Conservation (phyloP, 2,888 invertebrate species). For the Ophion slaviceki region DNA sequence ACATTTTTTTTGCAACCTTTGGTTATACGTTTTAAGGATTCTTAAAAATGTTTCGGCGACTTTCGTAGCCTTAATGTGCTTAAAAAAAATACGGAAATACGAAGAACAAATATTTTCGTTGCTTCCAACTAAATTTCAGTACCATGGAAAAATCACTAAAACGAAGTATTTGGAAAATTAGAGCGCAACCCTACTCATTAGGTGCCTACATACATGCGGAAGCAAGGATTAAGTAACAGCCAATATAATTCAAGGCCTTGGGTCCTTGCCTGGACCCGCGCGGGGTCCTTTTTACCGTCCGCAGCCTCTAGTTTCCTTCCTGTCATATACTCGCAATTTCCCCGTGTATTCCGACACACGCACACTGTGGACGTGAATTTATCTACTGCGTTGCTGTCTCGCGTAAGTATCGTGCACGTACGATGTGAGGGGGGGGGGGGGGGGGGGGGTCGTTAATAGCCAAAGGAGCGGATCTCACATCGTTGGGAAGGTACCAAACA, state of each 20-base stretch:
- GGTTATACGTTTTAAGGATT: too few species aligned
- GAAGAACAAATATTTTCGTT: too few species aligned
- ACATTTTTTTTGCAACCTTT: too few species aligned
- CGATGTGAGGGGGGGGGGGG: background rate
- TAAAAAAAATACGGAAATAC: too few species aligned
- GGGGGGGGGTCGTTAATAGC: background rate
- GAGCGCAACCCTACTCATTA: background rate
- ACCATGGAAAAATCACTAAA: too few species aligned
- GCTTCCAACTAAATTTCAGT: too few species aligned
- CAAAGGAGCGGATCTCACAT: background rate
- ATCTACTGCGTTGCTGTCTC: conserved; percentile 39
- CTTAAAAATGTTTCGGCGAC: too few species aligned
- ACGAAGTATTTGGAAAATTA: background rate
- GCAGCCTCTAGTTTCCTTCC: conserved; percentile 48
- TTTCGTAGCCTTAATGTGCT: too few species aligned
- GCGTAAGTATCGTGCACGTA: conserved; percentile 23
- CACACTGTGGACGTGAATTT: conserved; percentile 22
- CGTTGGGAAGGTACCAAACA: background rate
- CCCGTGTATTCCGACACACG: conserved; percentile 38
- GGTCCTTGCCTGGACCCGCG: conserved; percentile 66
- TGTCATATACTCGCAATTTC: conserved; percentile 61
- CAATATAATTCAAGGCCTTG: conserved; percentile 60
- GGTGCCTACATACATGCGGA: conserved; percentile 60
- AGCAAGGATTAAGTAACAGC: conserved; percentile 64
- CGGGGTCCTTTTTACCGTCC: conserved; percentile 58